Conservation (phyloP, 2,797 vertebrate species). For the Leptatherina wallacei region DNA sequence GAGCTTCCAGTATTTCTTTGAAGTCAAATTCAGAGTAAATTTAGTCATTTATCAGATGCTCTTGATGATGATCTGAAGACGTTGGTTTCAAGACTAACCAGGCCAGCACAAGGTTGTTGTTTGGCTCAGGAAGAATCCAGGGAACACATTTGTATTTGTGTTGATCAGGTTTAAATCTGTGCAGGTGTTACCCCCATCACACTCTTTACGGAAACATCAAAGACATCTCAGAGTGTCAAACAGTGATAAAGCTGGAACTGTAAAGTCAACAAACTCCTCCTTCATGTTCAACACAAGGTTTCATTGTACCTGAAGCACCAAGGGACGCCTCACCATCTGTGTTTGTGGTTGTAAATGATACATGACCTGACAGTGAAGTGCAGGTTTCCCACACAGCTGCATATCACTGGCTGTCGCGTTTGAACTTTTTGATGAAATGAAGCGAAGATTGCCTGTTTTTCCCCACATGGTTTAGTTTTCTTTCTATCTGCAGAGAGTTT, state of each 20-base stretch:
- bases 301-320: slow-evolving; percentile 42
- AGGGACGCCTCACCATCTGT: slow-evolving; percentile 54
- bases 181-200: slow-evolving; percentile 10
- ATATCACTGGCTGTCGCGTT: not conserved
- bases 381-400: slow-evolving; percentile 36
- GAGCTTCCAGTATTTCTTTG: not conserved
- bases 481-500: not conserved
- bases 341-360: slow-evolving; percentile 58
- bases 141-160: not conserved
- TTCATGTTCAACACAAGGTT: slow-evolving; percentile 41
- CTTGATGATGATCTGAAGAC: not conserved
- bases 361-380: slow-evolving; percentile 33
- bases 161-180: not conserved
- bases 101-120: not conserved
- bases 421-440: slow-evolving; percentile 32
- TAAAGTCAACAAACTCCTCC: slow-evolving; percentile 6
- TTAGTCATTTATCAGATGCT: not conserved
- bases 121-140: not conserved
- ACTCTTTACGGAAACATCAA: not conserved
- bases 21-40: not conserved
- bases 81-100: not conserved
- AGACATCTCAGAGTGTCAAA: slow-evolving; percentile 15
- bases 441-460: slow-evolving; percentile 10
- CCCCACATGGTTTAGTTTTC: not conserved
- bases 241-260: slow-evolving; percentile 24